Base-by-base conservation (phyloP, 2,888 invertebrate genomes). In the Crioceris asparagi region DNA sequence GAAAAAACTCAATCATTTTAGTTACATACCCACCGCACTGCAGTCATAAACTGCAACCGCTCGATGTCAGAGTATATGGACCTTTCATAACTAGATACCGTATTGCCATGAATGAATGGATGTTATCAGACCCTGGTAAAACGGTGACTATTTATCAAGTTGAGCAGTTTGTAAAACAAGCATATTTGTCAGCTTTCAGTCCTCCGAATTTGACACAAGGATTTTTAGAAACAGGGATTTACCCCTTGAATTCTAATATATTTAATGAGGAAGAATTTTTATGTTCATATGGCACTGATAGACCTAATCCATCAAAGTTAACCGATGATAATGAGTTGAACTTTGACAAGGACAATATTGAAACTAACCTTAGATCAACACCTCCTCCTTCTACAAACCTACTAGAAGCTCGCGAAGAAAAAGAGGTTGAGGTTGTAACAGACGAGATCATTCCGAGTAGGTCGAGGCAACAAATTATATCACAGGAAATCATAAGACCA, bases 91-190 rank as follows among this genome's bases (percentile, higher is more conserved):
- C 29, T 11, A 36, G 39, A 36, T 45, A 39, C 17, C 33, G 36
- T 14, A 38, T 41, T 35, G 32, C 41, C 36, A 39, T 43, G 40
- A 45, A 48, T 36, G 43, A 41, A 40, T 48, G 46, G 42, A 36
- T 48, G 40, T 35, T 40, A 19, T 36, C 43, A 17, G 39, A 48
- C 37, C 48, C 48, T 23, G 45, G 46, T 36, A 46, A 47, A 47
- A 47, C 43, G 26, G 41, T 45, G 35, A 47, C 44, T 17, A 47
- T 48, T 39, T 30, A 39, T 14, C 21, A 38, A 32, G 31, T 31
- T 30, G 31, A 21, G 40, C 39, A 42, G 36, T 44, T 32, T 32
- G 32, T 21, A 17, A 32, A 32, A 32, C 10, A 32, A 7, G 17
- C 32, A 32, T 32, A 21, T 44, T 29, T 45, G 26, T 17, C 33